Conservation (phyloP, 2,113 vertebrate genomes). For the Corythaixoides concolor region DNA sequence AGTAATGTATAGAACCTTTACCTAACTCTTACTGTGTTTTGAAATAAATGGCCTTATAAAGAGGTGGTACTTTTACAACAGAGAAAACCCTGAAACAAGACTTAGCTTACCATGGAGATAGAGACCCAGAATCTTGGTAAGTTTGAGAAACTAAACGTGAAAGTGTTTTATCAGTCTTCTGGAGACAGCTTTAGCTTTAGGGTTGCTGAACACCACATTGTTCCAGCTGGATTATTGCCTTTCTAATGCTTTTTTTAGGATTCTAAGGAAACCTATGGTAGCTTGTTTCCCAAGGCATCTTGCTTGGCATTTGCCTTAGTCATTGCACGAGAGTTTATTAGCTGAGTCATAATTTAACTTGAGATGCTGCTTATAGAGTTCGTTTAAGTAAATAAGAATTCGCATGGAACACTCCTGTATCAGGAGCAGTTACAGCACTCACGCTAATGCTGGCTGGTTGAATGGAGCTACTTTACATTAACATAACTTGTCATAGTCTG, state of each 20-base stretch:
- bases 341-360: background rate
- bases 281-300: background rate
- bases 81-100: background rate
- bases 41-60: background rate
- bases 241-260: background rate
- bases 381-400: background rate
- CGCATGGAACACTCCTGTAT: background rate
- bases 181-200: background rate
- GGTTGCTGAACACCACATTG: background rate
- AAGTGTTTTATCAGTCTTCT: background rate
- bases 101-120: background rate
- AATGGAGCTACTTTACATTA: background rate
- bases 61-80: background rate
- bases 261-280: background rate
- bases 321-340: background rate
- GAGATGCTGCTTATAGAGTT: background rate
- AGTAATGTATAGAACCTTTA: background rate
- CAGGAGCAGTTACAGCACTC: background rate
- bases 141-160: background rate
- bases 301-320: background rate
- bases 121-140: background rate
- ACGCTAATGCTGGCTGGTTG: background rate
- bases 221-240: background rate
- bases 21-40: background rate
- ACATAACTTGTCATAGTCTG: background rate